Base-by-base conservation (phyloP, 1,140 invertebrate species). In the Meloidogyne hapla region DNA sequence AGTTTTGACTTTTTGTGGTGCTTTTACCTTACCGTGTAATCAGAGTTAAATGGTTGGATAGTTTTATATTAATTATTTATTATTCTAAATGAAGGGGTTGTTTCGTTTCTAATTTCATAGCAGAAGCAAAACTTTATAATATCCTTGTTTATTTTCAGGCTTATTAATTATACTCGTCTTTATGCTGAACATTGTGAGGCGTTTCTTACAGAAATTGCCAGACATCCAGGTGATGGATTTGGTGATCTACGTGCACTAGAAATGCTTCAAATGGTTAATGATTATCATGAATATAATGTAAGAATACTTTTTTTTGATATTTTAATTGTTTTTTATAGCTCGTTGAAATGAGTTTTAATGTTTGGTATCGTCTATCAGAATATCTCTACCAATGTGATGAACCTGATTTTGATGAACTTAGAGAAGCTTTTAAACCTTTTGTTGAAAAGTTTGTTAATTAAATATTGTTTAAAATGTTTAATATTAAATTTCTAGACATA, bases 341-440 rank as follows among this genome's bases (percentile, higher is more conserved):
- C 56, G 94, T 94, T 38, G 94, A 96, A 88, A 94, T 97, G 76
- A 96, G 80, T 4, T 99, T 98, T 86, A 93, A 94, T 87, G 90
- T 98, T 69, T 99, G 96, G 96, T 97, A 96, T 88, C 90, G 93
- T 45, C 88, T 98, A 61, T 96, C 95, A 13, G 96, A 99, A 89
- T 92, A 93, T 81, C 88, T 99, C 0, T 98, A 96, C 87, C 92
- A 94, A 81, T 92, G 92, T 81, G 93, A 95, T 84, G 91, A 91
- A 77, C 91, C 93, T 77, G 89, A 91, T 0, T 84, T 95, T 1
- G 94, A 92, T 28, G 69, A 76, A 65, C 81, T 80, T 5, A 38
- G 62, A 40, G 89, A 90, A 61, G 85, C 92, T 42, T 98, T 97
- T 86, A 92, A 91, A 83, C 94, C 94, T 0, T 93, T 96, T 87